A percentile compares a stretch with the other conserved stretches of the same genome.
Evolutionary conservation across 2,113 vertebrate genomes (phyloP).

Genomic region (Chunga burmeisteri): DNA sequence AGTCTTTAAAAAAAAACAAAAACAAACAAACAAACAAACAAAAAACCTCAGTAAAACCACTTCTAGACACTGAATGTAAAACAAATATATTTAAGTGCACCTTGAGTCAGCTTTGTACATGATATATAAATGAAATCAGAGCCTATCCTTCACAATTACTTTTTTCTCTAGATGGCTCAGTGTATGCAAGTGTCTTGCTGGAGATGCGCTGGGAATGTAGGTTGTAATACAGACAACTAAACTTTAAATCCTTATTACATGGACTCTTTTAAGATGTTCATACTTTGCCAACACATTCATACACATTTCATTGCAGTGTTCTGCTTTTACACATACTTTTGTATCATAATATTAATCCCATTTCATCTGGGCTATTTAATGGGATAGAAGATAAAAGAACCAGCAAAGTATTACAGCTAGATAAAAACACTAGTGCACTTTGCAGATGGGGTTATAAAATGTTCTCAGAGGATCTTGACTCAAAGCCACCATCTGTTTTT

Average conservation of each 20-base stretch:
- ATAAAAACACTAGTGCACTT: slow-evolving; percentile 5
- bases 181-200: background rate
- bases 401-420: background rate
- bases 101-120: background rate
- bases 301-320: background rate
- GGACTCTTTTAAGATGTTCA: background rate
- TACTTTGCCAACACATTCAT: background rate
- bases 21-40: accelerated
- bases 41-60: background rate
- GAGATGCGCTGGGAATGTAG: background rate
- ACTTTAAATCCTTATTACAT: background rate
- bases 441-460: slow-evolving; percentile 24
- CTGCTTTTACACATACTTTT: slow-evolving; percentile 15
- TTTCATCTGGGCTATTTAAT: slow-evolving; percentile 42
- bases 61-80: background rate
- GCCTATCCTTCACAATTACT: background rate
- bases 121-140: background rate
- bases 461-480: slow-evolving; percentile 20
- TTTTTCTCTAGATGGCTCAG: background rate
- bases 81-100: background rate
- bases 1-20: background rate
- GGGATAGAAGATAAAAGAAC: slow-evolving; percentile 23
- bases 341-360: slow-evolving; percentile 12
- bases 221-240: background rate
- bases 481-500: slow-evolving; percentile 1